Evolutionary conservation across 2,888 invertebrate species (phyloP), one percentile per base, ranked within the genome.

Genomic region (Endomychus coccineus): DNA sequence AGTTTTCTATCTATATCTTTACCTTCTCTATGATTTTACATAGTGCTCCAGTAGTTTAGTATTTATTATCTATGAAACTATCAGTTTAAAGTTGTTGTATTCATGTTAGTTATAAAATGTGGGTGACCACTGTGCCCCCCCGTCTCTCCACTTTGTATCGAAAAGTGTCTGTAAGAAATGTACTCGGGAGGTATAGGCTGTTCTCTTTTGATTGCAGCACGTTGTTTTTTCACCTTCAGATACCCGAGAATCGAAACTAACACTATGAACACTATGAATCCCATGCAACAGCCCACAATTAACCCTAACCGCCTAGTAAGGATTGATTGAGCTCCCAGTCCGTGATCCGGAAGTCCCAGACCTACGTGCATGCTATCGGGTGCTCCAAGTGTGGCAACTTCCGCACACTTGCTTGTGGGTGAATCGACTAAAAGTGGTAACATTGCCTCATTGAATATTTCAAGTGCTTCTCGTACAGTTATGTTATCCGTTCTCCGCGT

Each of bases 201-300:
- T 39, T 82, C 79, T 36, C 80, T 68, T 66, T 88, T 87, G 5
- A 80, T 75, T 14, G 80, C 78, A 44, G 78, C 78, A 46, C 85
- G 73, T 55, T 88, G 79, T 64, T 89, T 86, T 66, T 89, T 84
- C 44, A 86, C 75, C 65, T 90, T 88, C 44, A 88, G 76, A 61
- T 87, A 88, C 15, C 85, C 86, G 45, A 89, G 71, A 27, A 83
- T 79, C n/a, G 87, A 84, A 36, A 88, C 83, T 55, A 89, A 71
- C 15, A 87, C 78, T 34, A 90, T 75, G 59, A 90, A 88, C 31
- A 90, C 85, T 42, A 88, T 75, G 55, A 87, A 83, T 34, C 88
- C 88, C 71, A 90, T 78, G 58, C 84, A 85, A 60, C 86, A 83
- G 33, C 89, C 89, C 36, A 90, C 82, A 51, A 89, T 86, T 46